Base-by-base conservation (phyloP, 30 jellyfish, hydroid and myxozoan species). In the Cassiopea andromeda region DNA sequence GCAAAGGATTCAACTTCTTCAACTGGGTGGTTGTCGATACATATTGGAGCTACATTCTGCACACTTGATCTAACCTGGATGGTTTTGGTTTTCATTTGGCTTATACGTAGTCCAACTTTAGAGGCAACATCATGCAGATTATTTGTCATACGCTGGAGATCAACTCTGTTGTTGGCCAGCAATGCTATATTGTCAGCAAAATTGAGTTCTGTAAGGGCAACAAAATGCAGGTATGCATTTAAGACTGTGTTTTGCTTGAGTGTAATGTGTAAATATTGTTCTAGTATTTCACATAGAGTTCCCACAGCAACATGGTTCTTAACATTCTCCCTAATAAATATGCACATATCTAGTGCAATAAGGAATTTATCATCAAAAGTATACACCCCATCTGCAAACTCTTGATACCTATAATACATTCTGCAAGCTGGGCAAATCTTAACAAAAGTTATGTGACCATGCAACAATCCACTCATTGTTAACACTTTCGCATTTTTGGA, bases 331-430 rank as follows among this genome's bases (percentile, higher is more conserved):
- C 87, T 43, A 1, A 81, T 18, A 50, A 13, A 68, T 17, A 69
- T 7, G 79, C 97, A 90, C 75, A 82, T 57, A 68, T 82, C 97
- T 18, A 90, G 76, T 13, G 93, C 78, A 8, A 90, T 12, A 19
- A 92, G 67, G 60, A 92, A 87, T 8, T 6, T 64, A 81, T 86
- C 91, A 67, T 92, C 73, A 69, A 60, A 92, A 61, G 87, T 92
- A 48, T 86, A 85, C 6, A 92, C 80, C n/a, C 96, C 93, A 19
- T 86, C 88, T 1, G 47, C 58, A 16, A 58, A 60, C 72, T 92
- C 98, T 60, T 92, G 93, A 48, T 92, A 92, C 44, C 98, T 59
- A 66, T 85, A 87, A 60, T 9, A 79, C 61, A 59, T 70, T 10
- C 60, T n/a, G 73, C 98, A 92, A 44, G 61, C 49, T 13, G 44